Conservation (phyloP, 2,113 vertebrate species). For the Motacilla alba region DNA sequence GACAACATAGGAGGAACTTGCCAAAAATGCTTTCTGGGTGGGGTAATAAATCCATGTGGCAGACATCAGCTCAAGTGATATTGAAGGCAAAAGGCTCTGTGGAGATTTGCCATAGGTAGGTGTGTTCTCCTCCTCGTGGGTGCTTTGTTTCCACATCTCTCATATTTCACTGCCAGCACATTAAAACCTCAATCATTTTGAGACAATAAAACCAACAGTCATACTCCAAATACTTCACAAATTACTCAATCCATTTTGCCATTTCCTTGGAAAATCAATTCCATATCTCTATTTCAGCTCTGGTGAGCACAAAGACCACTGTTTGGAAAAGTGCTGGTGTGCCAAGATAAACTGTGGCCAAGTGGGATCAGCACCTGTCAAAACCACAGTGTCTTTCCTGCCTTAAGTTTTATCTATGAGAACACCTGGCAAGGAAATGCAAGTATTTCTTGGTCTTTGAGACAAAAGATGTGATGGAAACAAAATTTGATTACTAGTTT, state of each 20-base stretch:
- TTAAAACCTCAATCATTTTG: background rate
- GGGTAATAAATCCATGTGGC: background rate
- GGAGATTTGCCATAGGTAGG: background rate
- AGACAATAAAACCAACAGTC: background rate
- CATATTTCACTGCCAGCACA: background rate
- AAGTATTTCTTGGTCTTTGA: background rate
- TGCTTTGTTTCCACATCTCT: background rate
- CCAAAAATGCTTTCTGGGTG: slow-evolving; percentile 4
- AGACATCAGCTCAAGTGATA: background rate
- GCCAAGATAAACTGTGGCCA: background rate
- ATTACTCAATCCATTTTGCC: background rate
- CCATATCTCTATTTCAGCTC: background rate
- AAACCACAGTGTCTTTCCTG: background rate
- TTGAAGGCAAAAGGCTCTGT: background rate
- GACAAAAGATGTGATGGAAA: background rate
- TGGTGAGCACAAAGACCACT: background rate
- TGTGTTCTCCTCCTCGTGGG: background rate
- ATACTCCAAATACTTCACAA: background rate
- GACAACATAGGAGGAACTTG: background rate
- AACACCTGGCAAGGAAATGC: background rate
- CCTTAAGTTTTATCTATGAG: background rate
- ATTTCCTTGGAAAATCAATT: slow-evolving; percentile 22
- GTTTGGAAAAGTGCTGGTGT: background rate
- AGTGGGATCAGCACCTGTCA: background rate
- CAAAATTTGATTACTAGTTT: background rate